Evolutionary conservation across 2,888 invertebrate species (phyloP).

Genomic region (Eupithecia centaureata): DNA sequence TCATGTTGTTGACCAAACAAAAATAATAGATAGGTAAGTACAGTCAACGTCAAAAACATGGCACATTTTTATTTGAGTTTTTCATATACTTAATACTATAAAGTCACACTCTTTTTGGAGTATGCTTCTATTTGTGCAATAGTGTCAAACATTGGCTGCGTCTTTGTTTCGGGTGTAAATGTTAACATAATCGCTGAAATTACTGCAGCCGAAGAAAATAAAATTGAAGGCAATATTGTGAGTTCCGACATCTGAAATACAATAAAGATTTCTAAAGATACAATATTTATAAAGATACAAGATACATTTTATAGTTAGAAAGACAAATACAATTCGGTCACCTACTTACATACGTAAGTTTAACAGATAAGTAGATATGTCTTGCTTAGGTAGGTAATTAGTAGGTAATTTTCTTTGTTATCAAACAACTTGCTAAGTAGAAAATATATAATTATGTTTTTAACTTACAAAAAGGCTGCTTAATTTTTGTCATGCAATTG

Average conservation of each 20-base stretch:
- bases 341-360: too few relatives aligned
- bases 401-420: not conserved
- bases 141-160: conserved; percentile 68
- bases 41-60: not conserved
- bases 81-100: not conserved
- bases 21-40: not conserved
- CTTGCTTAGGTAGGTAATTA: not conserved
- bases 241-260: conserved; percentile 58
- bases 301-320: too few relatives aligned
- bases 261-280: conserved; percentile 21
- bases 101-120: conserved; percentile 45
- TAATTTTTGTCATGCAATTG: conserved; percentile 10
- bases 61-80: not conserved
- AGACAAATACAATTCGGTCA: too few relatives aligned
- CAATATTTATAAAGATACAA: too few relatives aligned
- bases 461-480: too few relatives aligned
- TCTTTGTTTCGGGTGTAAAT: conserved; percentile 71
- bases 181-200: conserved; percentile 57
- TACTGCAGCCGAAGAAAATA: conserved; percentile 63
- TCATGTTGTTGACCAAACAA: not conserved
- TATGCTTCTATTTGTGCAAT: conserved; percentile 66
- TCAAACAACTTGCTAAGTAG: too few relatives aligned
- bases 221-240: conserved; percentile 60
- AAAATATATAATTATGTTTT: too few relatives aligned
- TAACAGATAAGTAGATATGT: too few relatives aligned